Evolutionary conservation across 2,888 invertebrate species (phyloP).

Genomic region (Thereva nobilitata): DNA sequence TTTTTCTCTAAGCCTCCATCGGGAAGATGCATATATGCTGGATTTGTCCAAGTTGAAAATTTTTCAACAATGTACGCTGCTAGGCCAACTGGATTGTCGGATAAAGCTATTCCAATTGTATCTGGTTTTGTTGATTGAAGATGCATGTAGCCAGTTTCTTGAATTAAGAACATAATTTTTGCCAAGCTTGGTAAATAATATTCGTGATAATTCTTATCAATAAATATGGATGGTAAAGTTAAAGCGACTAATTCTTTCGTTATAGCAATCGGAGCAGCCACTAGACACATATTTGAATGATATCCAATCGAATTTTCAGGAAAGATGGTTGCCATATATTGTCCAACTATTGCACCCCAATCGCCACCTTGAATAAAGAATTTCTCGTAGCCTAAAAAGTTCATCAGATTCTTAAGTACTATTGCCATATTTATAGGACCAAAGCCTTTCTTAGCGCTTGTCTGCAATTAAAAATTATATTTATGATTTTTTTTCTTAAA

Average conservation of each 20-base stretch:
- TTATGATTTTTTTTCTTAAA: neutral
- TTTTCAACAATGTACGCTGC: constrained; percentile 85
- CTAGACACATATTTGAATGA: constrained; percentile 65
- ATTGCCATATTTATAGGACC: constrained; percentile 61
- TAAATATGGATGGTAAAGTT: constrained; percentile 61
- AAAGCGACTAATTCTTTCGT: constrained; percentile 57
- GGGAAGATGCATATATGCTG: constrained; percentile 56
- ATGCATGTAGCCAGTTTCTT: constrained; percentile 65
- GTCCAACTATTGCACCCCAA: constrained; percentile 70
- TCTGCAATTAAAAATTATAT: constrained; percentile 48
- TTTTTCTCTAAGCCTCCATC: constrained; percentile 71
- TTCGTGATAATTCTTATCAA: constrained; percentile 57
- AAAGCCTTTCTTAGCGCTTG: constrained; percentile 64
- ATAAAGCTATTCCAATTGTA: constrained; percentile 71
- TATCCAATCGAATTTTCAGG: constrained; percentile 61
- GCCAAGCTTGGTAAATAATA: constrained; percentile 54
- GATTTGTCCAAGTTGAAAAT: constrained; percentile 75
- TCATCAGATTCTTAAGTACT: constrained; percentile 66
- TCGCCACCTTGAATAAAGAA: constrained; percentile 75
- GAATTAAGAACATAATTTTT: constrained; percentile 42
- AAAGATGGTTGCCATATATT: constrained; percentile 63
- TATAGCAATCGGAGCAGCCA: constrained; percentile 47
- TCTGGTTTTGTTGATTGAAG: constrained; percentile 84
- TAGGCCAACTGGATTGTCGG: constrained; percentile 77
- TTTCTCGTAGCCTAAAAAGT: constrained; percentile 63